Evolutionary conservation across 2,888 invertebrate species (phyloP).

Genomic region (Chloroclysta siterata): DNA sequence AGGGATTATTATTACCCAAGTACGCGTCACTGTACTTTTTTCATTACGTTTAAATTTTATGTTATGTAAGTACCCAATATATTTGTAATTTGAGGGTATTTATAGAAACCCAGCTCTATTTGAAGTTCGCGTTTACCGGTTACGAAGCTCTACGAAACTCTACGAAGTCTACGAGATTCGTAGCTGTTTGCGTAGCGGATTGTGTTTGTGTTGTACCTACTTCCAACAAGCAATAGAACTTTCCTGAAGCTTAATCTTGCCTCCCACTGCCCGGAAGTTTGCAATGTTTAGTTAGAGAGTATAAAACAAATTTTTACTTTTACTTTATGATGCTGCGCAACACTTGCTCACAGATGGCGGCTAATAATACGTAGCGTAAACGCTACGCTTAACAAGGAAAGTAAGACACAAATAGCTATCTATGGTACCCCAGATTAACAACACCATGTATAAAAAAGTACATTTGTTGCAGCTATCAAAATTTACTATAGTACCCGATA

Average conservation of each 20-base stretch:
- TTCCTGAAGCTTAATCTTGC: slow-evolving; percentile 5
- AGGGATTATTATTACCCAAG: no score
- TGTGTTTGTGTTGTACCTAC: slow-evolving; percentile 17
- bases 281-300: slow-evolving; percentile 3
- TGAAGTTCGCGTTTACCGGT: slow-evolving; percentile 4
- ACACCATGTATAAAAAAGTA: no score
- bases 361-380: no score
- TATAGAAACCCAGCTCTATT: slow-evolving; percentile 9
- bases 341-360: no score
- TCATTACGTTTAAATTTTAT: neutral
- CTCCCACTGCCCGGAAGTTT: neutral
- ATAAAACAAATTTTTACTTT: neutral
- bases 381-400: neutral
- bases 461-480: no score
- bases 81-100: slow-evolving; percentile 9
- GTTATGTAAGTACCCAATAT: neutral
- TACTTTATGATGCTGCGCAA: neutral
- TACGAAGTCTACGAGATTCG: slow-evolving; percentile 10
- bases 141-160: slow-evolving; percentile 16
- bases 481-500: no score
- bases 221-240: slow-evolving; percentile 16
- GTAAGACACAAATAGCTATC: no score
- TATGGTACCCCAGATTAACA: no score
- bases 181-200: slow-evolving; percentile 14
- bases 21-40: no score